These are phyloP conservation scores for Eurystomus gularis DNA, from an alignment of 2,113 vertebrate species.

Conservation along the genomic window DNA sequence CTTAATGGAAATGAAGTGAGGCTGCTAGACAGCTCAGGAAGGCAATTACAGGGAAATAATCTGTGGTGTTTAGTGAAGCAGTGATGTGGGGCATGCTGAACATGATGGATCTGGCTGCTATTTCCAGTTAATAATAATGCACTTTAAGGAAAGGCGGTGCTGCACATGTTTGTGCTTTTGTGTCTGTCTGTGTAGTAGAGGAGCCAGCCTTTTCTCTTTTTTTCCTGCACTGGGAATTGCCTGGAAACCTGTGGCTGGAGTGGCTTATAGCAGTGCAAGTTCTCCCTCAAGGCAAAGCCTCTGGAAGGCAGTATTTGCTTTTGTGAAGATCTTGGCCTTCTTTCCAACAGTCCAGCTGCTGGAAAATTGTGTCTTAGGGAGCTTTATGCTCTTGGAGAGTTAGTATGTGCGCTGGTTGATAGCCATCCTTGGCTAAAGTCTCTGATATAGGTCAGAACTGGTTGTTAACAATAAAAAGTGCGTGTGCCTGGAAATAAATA, in stretches of 20 bases:
- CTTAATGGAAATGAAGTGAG: conserved; percentile 65
- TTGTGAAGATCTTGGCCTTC: background rate
- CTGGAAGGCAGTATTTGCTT: background rate
- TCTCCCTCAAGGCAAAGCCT: background rate
- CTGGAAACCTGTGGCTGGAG: background rate
- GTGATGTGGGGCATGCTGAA: conserved; percentile 65
- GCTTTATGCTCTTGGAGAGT: background rate
- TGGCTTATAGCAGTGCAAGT: background rate
- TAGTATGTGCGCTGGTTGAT: background rate
- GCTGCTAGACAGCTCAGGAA: conserved; percentile 62
- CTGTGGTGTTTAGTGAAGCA: conserved; percentile 56
- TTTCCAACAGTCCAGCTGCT: conserved; percentile 13
- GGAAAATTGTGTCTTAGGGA: background rate
- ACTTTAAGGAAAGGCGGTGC: conserved; percentile 15
- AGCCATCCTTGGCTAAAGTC: background rate
- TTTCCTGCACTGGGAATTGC: background rate
- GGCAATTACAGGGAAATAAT: conserved; percentile 71
- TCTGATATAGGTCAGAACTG: background rate
- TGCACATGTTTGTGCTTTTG: conserved; percentile 28
- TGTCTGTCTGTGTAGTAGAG: background rate
- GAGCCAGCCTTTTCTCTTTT: background rate
- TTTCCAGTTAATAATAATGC: conserved; percentile 62
- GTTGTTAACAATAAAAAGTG: background rate
- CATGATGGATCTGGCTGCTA: conserved; percentile 65
- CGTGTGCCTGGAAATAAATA: background rate